Base-by-base conservation (phyloP, 2,888 invertebrate genomes). In the Patella caerulea region DNA sequence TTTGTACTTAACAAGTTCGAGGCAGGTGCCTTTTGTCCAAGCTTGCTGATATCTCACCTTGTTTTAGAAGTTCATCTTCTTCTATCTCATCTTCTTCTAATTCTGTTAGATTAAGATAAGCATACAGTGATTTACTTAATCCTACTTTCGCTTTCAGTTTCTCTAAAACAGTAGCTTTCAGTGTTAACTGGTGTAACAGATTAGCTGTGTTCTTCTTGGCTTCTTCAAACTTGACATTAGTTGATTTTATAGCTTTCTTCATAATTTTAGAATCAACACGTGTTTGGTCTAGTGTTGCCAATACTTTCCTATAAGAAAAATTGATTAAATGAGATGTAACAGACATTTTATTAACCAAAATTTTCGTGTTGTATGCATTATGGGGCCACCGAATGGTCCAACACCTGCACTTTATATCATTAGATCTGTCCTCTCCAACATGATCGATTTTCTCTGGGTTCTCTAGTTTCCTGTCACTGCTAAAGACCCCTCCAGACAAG, bases 271-370 rank as follows among this genome's bases (percentile, higher is more conserved):
- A 88, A 85, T 91, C 91, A 69, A 83, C 86, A 73, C 91, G 84
- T 0, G 91, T 91, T 82, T 89, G 88, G 79, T 91, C 90, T 76
- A 92, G 80, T n/a, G 91, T 90, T n/a, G 87, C 82, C n/a, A 92
- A 72, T 5, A 89, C 90, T 85, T 90, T 90, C 82, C 90, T 91
- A 80, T 14, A 74, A 76, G 11, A 59, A 45, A 45, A 45, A 45
- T 45, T 45, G 45, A 45, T 45, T 45, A 7, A 45, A 45, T 45
- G 45, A 45, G 45, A 45, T 45, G 9, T 45, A 34, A 34, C 34
- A 34, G 34, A 5, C 34, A 34, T 34, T 34, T 34, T 34, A 34
- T 34, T 34, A 34, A 34, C 0, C 34, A 34, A 34, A 34, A 5
- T 34, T 5, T 34, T 34, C 34, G 34, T 34, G 34, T 34, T 34